Evolutionary conservation across 1,140 invertebrate species (phyloP).

Genomic region (Euwallacea similis): DNA sequence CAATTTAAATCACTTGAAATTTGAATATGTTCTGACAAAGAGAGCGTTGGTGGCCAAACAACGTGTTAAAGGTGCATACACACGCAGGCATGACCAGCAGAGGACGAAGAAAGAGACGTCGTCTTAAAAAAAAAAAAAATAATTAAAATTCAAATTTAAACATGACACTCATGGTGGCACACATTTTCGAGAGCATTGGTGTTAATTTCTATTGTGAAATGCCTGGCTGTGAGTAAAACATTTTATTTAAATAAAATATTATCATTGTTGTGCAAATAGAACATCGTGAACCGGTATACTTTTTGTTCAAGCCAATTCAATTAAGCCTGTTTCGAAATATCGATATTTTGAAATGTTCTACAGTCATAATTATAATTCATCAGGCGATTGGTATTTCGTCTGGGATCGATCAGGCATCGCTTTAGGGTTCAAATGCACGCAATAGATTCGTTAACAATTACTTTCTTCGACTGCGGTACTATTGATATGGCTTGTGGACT

Average conservation of each 20-base stretch:
- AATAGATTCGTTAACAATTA: too few species aligned
- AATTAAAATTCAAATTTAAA: constrained; percentile 27
- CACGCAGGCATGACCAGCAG: too few species aligned
- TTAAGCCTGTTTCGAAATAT: constrained; percentile 11
- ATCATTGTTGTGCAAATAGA: constrained; percentile 12
- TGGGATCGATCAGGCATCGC: too few species aligned
- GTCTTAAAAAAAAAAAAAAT: neutral
- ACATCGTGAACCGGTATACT: constrained; percentile 15
- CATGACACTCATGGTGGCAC: constrained; percentile 11
- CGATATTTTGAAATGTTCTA: neutral
- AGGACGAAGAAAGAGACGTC: neutral
- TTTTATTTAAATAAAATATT: constrained; percentile 33
- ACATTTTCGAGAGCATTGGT: constrained; percentile 9
- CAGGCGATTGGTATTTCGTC: too few species aligned
- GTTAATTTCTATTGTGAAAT: constrained; percentile 26
- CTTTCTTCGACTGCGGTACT: too few species aligned
- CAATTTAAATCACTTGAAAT: constrained; percentile 5
- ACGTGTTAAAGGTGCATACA: neutral
- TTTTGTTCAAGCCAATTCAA: constrained; percentile 15
- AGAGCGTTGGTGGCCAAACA: neutral
- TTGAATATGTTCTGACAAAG: neutral
- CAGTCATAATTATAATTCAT: too few species aligned
- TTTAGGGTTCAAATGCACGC: too few species aligned
- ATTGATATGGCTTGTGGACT: too few species aligned
- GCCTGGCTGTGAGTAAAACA: constrained; percentile 7